phyloP scores from a whole-genome alignment of 2,888 invertebrate genomes.

The Agrochola lychnidis region DNA sequence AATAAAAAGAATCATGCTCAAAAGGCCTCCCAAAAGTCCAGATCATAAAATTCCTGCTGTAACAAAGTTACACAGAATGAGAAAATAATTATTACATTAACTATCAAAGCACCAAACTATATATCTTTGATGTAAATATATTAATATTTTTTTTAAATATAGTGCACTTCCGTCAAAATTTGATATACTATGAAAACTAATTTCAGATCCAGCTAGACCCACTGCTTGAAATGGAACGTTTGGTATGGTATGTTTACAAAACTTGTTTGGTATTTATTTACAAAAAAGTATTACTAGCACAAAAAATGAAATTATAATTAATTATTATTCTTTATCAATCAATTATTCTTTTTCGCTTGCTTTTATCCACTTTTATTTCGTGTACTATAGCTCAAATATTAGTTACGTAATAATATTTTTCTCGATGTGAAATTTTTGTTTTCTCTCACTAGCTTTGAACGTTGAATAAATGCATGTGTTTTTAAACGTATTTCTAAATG shows the following conservation, averaged over 20 bases:
- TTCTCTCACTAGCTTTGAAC: neutral
- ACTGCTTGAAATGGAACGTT: conserved; percentile 44
- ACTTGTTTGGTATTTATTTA: conserved; percentile 48
- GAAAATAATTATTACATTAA: neutral
- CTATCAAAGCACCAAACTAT: neutral
- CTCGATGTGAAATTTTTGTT: too few relatives aligned
- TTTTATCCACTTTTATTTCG: neutral
- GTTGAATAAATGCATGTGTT: neutral
- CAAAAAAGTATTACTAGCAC: conserved; percentile 41
- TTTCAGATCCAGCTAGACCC: neutral
- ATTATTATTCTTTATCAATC: neutral
- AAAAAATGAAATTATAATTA: conserved; percentile 17
- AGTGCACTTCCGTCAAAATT: neutral
- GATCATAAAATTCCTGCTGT: neutral
- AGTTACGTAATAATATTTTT: neutral
- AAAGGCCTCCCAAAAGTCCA: neutral
- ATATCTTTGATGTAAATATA: neutral
- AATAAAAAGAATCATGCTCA: conserved; percentile 10
- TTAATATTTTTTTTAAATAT: neutral
- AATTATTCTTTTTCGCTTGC: neutral
- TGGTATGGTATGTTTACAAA: conserved; percentile 42
- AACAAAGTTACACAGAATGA: neutral
- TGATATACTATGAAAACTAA: neutral
- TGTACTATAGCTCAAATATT: neutral
- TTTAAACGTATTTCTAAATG: neutral